These are phyloP conservation scores for Molossus molossus DNA, from an alignment of 2,797 vertebrate genomes.

Conservation along the genomic window DNA sequence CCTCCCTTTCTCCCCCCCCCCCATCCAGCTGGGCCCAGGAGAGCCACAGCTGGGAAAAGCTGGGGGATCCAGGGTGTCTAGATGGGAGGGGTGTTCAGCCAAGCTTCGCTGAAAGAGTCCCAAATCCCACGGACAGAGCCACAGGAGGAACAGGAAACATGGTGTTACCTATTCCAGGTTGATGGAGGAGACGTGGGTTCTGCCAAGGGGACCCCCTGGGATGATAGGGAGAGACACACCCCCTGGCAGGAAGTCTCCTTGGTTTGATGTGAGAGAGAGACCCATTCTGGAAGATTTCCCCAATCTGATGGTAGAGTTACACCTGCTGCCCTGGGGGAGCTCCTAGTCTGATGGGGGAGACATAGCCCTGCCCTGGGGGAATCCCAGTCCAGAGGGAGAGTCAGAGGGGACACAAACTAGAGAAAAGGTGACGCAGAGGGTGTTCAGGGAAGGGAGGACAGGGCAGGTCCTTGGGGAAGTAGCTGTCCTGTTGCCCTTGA, in stretches of 20 bases:
- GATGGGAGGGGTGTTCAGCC: not conserved
- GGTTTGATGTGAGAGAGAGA: not conserved
- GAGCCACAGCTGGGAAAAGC: not conserved
- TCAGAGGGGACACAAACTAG: not conserved
- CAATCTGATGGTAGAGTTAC: not conserved
- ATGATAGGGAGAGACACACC: not conserved
- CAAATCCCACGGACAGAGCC: not conserved
- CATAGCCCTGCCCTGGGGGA: not conserved
- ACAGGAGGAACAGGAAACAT: not conserved
- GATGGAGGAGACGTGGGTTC: not conserved
- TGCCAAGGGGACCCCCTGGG: not conserved
- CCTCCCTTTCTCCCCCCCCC: too few species aligned
- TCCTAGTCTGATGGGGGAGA: too few species aligned
- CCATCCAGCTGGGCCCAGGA: not conserved
- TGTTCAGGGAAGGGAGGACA: not conserved
- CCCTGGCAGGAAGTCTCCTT: not conserved
- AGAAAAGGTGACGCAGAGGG: not conserved
- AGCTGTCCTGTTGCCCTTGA: not conserved
- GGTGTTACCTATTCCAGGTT: not conserved
- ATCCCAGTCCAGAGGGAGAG: not conserved
- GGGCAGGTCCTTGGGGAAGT: accelerated
- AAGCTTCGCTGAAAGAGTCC: not conserved
- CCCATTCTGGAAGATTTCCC: not conserved
- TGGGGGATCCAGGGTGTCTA: not conserved
- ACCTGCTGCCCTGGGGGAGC: not conserved